phyloP scores from a whole-genome alignment of 2,888 invertebrate species.

The Watsonalla binaria region DNA sequence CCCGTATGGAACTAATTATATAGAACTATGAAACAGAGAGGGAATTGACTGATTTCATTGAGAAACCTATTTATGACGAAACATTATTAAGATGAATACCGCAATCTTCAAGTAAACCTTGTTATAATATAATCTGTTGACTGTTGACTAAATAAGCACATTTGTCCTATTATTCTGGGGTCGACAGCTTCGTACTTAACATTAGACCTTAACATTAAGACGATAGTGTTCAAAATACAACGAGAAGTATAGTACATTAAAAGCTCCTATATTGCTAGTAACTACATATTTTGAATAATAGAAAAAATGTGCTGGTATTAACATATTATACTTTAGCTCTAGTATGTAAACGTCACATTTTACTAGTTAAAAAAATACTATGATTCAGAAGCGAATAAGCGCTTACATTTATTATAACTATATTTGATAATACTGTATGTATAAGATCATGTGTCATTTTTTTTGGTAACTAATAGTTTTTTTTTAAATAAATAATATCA shows the following conservation, averaged over 20 bases:
- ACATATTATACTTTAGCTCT: not conserved
- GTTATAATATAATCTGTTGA: not conserved
- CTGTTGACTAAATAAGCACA: slow-evolving; percentile 22
- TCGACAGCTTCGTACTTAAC: slow-evolving; percentile 43
- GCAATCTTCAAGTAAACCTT: no score
- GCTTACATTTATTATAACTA: slow-evolving; percentile 31
- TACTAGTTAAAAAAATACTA: slow-evolving; percentile 61
- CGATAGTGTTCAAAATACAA: slow-evolving; percentile 13
- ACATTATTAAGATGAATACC: no score
- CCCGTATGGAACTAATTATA: no score
- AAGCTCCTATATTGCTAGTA: not conserved
- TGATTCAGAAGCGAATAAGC: slow-evolving; percentile 39
- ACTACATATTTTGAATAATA: not conserved
- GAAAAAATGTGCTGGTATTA: not conserved
- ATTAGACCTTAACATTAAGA: slow-evolving; percentile 34
- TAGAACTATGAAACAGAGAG: no score
- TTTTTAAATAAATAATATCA: no score
- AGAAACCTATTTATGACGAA: no score
- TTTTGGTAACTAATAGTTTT: slow-evolving; percentile 10
- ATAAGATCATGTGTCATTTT: slow-evolving; percentile 26
- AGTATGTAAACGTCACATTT: slow-evolving; percentile 25
- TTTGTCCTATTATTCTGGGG: slow-evolving; percentile 34
- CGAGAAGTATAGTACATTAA: slow-evolving; percentile 1
- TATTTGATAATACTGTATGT: slow-evolving; percentile 52
- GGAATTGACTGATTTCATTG: no score